Evolutionary conservation across 2,888 invertebrate species (phyloP), one percentile per base, ranked within the genome.

Genomic region (Atherix ibis): DNA sequence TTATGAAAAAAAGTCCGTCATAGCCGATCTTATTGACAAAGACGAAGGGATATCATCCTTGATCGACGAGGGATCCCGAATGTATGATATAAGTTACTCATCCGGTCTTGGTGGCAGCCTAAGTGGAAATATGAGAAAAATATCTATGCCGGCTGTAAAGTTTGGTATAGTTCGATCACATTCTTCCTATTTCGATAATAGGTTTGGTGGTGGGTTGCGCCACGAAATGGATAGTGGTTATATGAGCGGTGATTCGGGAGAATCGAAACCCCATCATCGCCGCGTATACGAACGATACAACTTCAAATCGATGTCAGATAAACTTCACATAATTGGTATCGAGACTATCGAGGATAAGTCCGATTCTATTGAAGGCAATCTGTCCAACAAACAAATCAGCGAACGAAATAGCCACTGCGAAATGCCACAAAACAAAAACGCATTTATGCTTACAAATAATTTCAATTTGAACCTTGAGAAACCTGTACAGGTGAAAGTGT

Each of bases 201-300:
- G 32, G 8, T 27, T 29, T 5, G 33, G 28, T 10, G 5, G n/a
- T 12, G 34, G 34, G 5, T 2, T 10, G 3, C 16, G 65, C 52
- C 44, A 48, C 5, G 66, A 74, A 31, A 71, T 79, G 51, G 87
- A 87, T 54, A 82, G 84, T 2, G 87, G 85, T 1, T 87, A 87
- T 50, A 67, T 87, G 37, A 87, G 85, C 52, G 82, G 82, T 19
- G 85, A 85, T 49, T 84, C 83, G 2, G 68, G 68, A 24, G 70
- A 71, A 46, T 70, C 71, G 1, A 62, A 64, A 45, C 57, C 62
- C 24, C 62, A 68, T 39, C 65, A 66, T 12, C 67, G 68, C 49
- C 65, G 53, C 13, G 53, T 56, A 35, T 61, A 61, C 40, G 61
- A 61, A 44, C 46, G 58, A 3, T 61, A 58, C 40, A 59, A 59